Evolutionary conservation across 1,140 invertebrate genomes (phyloP), one percentile per base, ranked within the genome.

Genomic region (Elymnias hypermnestra): DNA sequence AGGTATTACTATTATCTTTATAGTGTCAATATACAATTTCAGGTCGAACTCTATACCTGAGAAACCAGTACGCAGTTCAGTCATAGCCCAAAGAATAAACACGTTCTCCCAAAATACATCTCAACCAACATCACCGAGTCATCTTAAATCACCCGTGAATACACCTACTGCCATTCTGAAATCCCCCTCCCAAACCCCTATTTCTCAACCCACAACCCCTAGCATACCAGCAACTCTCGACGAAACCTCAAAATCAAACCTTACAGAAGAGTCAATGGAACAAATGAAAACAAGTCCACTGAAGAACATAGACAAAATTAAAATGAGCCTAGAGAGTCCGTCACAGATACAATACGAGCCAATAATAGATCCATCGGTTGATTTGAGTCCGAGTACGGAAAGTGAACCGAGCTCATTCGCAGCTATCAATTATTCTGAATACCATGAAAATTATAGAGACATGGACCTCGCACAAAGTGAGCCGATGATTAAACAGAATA

Each of bases 1-100:
- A n/a, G n/a, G n/a, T n/a, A n/a, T n/a, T n/a, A n/a, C n/a, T n/a
- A n/a, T n/a, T n/a, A n/a, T n/a, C n/a, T n/a, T n/a, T n/a, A n/a
- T n/a, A n/a, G n/a, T n/a, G n/a, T n/a, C n/a, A 21, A 21, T 21
- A 21, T 21, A n/a, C n/a, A n/a, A 21, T 56, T 57, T 57, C 44
- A 89, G 88, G 56, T 85, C 78, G 5, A 75, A 69, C 43, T 64
- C 65, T 19, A 81, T 88, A 43, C 90, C 90, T 48, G 89, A 90
- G 37, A 91, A 91, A 58, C 90, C 90, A 5, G 83, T 89, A 10
- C 86, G 90, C 7, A 89, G 88, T 63, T 91, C 90, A 0, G 82
- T 89, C 3, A 88, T 90, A 57, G 86, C 88, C 7, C 89, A 89
- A 61, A 83, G 88, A 2, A 89, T 89, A 31, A 89, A 87, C 65